Conservation (phyloP, 1,140 invertebrate genomes). For the Saccostrea glomerata region DNA sequence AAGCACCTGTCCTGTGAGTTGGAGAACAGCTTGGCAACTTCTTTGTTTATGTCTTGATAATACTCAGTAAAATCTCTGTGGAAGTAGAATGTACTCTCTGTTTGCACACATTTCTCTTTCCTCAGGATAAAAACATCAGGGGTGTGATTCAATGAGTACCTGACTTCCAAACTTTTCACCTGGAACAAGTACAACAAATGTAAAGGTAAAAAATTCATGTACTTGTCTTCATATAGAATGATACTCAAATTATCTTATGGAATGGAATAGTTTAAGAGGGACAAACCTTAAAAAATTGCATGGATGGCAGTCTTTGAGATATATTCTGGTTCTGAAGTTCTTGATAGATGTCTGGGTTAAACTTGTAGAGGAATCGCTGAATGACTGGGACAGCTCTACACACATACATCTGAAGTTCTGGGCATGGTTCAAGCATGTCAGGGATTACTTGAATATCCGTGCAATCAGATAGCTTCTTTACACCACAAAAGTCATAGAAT, state of each 20-base stretch:
- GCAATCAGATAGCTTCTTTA: constrained; percentile 66
- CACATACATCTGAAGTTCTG: constrained; percentile 68
- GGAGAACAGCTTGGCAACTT: constrained; percentile 72
- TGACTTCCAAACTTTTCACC: constrained; percentile 18
- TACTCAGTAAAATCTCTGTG: constrained; percentile 65
- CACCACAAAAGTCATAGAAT: constrained; percentile 63
- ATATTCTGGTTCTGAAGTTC: constrained; percentile 56
- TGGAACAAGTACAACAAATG: not conserved
- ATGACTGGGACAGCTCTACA: constrained; percentile 65
- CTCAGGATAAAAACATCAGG: constrained; percentile 60
- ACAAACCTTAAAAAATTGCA: constrained; percentile 70
- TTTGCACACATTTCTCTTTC: constrained; percentile 66
- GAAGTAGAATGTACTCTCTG: constrained; percentile 66
- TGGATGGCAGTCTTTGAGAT: constrained; percentile 55
- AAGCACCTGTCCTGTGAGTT: constrained; percentile 62
- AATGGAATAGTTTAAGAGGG: not conserved
- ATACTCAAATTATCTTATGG: not conserved
- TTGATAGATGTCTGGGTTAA: constrained; percentile 64
- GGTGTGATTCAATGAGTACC: constrained; percentile 61
- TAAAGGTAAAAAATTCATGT: not conserved
- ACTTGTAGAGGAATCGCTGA: constrained; percentile 66
- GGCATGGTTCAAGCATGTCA: constrained; percentile 65
- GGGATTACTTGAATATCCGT: constrained; percentile 61
- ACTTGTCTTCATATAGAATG: not conserved
- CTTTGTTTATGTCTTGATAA: constrained; percentile 69